Percentiles rank a stretch among this genome's conserved stretches.
phyloP scores from a whole-genome alignment of 2,888 invertebrate species.

The Thecocarcelia acutangulata region DNA sequence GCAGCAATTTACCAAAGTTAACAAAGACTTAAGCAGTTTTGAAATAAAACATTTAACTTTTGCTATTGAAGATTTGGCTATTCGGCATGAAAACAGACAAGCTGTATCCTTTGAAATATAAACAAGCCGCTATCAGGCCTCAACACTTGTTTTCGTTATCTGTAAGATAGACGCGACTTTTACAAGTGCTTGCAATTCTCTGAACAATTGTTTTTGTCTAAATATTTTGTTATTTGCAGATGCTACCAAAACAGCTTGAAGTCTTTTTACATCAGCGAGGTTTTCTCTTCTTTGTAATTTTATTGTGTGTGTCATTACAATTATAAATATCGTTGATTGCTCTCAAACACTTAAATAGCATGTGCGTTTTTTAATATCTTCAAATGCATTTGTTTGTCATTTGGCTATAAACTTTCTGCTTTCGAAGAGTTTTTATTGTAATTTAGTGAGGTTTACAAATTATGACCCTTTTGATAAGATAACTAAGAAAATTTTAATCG shows the following conservation, averaged over 20 bases:
- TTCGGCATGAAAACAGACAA: constrained; percentile 12
- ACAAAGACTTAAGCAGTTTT: background rate
- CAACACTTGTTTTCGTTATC: constrained; percentile 59
- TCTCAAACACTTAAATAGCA: constrained; percentile 56
- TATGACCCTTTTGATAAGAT: constrained; percentile 76
- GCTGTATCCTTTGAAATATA: constrained; percentile 1
- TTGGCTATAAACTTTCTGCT: constrained; percentile 18
- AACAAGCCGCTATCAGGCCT: constrained; percentile 64
- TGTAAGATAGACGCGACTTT: constrained; percentile 28
- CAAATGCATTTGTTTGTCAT: constrained; percentile 25
- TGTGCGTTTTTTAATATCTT: constrained; percentile 52
- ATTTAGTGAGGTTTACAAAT: constrained; percentile 74
- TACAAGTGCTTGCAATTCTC: constrained; percentile 27
- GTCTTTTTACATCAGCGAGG: background rate
- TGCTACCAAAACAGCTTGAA: constrained; percentile 53
- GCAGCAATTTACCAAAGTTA: background rate
- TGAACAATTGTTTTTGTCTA: background rate
- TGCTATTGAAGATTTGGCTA: background rate
- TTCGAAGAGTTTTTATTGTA: constrained; percentile 58
- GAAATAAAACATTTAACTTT: no score
- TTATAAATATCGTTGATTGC: constrained; percentile 47
- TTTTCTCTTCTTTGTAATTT: constrained; percentile 1
- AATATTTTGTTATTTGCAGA: constrained; percentile 52
- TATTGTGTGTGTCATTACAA: constrained; percentile 55
- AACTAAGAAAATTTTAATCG: constrained; percentile 21